A percentile compares a stretch with the other conserved stretches of the same genome.
phyloP scores from a whole-genome alignment of 2,888 invertebrate species.

The Cryptocephalus primarius region DNA sequence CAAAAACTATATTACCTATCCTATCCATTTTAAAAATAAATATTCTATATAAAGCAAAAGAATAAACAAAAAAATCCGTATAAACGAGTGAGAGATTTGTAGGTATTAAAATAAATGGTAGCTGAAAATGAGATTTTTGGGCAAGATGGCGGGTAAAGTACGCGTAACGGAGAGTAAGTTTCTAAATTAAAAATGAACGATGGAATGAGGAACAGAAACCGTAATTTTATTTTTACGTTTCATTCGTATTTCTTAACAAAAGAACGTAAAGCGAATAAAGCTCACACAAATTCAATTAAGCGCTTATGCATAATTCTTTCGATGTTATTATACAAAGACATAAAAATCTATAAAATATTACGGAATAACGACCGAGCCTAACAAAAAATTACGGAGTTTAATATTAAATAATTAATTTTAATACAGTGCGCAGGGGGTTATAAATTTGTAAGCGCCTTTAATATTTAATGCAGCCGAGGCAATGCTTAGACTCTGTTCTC shows the following conservation, averaged over 20 bases:
- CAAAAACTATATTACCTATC: too few species aligned
- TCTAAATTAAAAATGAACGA: slow-evolving; percentile 3
- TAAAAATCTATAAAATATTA: slow-evolving; percentile 25
- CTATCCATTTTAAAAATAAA: too few species aligned
- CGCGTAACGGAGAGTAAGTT: not conserved
- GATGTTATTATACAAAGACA: slow-evolving; percentile 27
- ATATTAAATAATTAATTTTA: slow-evolving; percentile 51
- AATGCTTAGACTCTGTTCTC: slow-evolving; percentile 20
- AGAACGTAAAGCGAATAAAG: slow-evolving; percentile 9
- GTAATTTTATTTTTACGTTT: slow-evolving; percentile 8
- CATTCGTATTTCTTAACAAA: slow-evolving; percentile 10
- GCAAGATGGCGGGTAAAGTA: not conserved
- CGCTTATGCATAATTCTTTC: slow-evolving; percentile 27
- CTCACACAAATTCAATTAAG: slow-evolving; percentile 27
- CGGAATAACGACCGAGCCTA: slow-evolving; percentile 25
- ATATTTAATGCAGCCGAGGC: slow-evolving; percentile 33
- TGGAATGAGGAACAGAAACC: slow-evolving; percentile 4
- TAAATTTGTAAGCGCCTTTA: slow-evolving; percentile 35
- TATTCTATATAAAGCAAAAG: too few species aligned
- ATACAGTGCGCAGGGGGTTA: slow-evolving; percentile 41
- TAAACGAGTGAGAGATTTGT: too few species aligned
- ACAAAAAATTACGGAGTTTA: slow-evolving; percentile 46
- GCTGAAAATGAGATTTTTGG: too few species aligned
- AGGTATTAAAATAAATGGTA: too few species aligned
- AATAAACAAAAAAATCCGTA: too few species aligned